Conservation (phyloP, 1,140 invertebrate species). For the Drosophila paulistorum region DNA sequence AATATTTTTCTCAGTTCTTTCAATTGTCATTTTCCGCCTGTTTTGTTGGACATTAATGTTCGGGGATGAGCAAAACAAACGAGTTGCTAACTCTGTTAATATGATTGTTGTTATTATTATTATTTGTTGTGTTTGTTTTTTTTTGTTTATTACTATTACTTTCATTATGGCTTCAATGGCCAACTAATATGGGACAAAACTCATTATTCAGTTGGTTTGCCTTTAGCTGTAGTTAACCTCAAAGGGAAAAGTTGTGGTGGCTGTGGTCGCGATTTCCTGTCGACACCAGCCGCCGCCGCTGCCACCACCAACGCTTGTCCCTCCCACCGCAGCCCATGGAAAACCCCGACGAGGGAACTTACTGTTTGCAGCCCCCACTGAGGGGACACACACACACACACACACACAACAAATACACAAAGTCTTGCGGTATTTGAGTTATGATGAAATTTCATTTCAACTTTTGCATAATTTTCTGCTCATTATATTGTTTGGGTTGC, state of each 20-base stretch:
- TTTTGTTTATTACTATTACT: background rate
- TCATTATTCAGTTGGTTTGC: constrained; percentile 11
- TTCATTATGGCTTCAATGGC: constrained; percentile 9
- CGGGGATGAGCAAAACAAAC: background rate
- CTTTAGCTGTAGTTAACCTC: background rate
- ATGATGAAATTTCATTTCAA: constrained; percentile 74
- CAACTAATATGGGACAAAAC: constrained; percentile 13
- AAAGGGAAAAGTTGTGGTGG: constrained; percentile 23
- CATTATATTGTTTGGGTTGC: constrained; percentile 46
- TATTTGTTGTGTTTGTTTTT: background rate
- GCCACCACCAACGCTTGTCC: background rate
- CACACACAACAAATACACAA: constrained; percentile 26
- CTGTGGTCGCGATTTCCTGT: constrained; percentile 6
- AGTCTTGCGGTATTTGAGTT: constrained; percentile 60
- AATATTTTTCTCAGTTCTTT: too few species aligned
- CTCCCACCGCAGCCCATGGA: background rate
- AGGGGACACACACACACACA: constrained; percentile 4
- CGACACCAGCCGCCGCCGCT: background rate
- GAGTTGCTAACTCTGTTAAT: background rate
- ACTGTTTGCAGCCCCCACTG: constrained; percentile 3
- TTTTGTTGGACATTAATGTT: too few species aligned
- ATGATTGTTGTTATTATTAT: background rate
- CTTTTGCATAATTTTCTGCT: constrained; percentile 80
- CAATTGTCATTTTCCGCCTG: background rate
- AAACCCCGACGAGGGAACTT: background rate